Conservation (phyloP, 2,888 invertebrate species). For the Volucella bombylans region DNA sequence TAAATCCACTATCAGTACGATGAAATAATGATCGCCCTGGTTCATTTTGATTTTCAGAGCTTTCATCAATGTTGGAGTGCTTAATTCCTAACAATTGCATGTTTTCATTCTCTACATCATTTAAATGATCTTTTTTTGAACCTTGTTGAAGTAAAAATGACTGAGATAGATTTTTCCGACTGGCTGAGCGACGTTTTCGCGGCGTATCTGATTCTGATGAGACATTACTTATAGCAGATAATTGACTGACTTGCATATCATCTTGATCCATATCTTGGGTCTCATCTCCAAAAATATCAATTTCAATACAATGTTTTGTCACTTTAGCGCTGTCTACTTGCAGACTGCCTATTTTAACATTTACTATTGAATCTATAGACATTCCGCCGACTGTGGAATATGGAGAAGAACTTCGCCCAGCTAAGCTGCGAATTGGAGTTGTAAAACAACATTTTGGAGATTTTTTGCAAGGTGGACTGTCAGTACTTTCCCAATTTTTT, state of each 20-base stretch:
- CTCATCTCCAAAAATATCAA: slow-evolving; percentile 75
- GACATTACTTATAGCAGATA: slow-evolving; percentile 77
- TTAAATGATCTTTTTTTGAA: not conserved
- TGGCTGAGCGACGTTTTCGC: slow-evolving; percentile 79
- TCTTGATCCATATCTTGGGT: slow-evolving; percentile 77
- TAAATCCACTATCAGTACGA: slow-evolving; percentile 81
- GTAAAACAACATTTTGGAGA: slow-evolving; percentile 18
- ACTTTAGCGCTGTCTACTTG: slow-evolving; percentile 77
- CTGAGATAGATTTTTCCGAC: slow-evolving; percentile 82
- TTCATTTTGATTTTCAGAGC: not conserved
- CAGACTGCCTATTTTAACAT: slow-evolving; percentile 77
- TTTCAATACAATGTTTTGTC: slow-evolving; percentile 58
- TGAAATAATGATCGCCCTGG: slow-evolving; percentile 75
- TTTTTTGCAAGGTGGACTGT: slow-evolving; percentile 25
- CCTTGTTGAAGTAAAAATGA: slow-evolving; percentile 79
- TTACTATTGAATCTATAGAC: slow-evolving; percentile 79
- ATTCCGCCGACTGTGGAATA: slow-evolving; percentile 64
- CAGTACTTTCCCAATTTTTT: slow-evolving; percentile 14
- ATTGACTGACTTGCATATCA: slow-evolving; percentile 79
- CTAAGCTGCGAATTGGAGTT: slow-evolving; percentile 79
- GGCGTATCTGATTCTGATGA: slow-evolving; percentile 80
- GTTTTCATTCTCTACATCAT: not conserved
- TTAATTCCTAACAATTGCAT: slow-evolving; percentile 1
- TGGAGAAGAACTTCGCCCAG: slow-evolving; percentile 73
- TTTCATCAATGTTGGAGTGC: not conserved